Base-by-base conservation (phyloP, 2,113 vertebrate genomes). In the Anarrhichthys ocellatus region DNA sequence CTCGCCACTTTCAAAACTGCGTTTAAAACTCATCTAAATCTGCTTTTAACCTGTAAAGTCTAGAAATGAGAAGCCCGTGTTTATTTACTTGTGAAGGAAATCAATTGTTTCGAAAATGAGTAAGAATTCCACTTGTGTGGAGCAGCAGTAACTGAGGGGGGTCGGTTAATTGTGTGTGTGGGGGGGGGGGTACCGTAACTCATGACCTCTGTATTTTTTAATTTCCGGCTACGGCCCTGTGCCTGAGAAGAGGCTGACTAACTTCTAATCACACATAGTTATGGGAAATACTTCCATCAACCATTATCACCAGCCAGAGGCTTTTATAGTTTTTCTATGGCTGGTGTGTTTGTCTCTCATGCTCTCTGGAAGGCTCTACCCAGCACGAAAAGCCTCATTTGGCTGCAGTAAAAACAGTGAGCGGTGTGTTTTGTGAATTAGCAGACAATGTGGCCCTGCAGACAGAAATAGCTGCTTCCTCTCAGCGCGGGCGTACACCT, bases 381-480 rank as follows among this genome's bases (percentile, higher is more conserved):
- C 65, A 11, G 66, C 42, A 34, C 29, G 36, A 84, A 64, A 79
- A 66, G 44, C 29, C 70, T 83, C 71, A 69, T 83, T 78, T 73
- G 54, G 76, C 40, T 52, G 66, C 59, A 62, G 72, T 70, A 67
- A 74, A 78, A 76, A 61, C 63, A 70, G 29, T 1, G 13, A 65
- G 63, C 20, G 67, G 48, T 78, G 68, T 46, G 52, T 78, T 81
- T 78, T 84, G 58, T 69, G 78, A 81, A 87, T 83, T 65, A 80
- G 61, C 81, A 81, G 74, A 78, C 81, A 75, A 75, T 73, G 58
- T 68, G 74, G 84, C 65, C 84, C 82, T 11, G 67, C 70, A 79
- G 85, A 86, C 80, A 73, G 62, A 79, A 83, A 86, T 80, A 79
- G 73, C 74, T 54, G 80, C 59, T 73, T 79, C 77, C 73, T 78